Base-by-base conservation (phyloP, 2,797 vertebrate species). In the Phrynocephalus forsythii region DNA sequence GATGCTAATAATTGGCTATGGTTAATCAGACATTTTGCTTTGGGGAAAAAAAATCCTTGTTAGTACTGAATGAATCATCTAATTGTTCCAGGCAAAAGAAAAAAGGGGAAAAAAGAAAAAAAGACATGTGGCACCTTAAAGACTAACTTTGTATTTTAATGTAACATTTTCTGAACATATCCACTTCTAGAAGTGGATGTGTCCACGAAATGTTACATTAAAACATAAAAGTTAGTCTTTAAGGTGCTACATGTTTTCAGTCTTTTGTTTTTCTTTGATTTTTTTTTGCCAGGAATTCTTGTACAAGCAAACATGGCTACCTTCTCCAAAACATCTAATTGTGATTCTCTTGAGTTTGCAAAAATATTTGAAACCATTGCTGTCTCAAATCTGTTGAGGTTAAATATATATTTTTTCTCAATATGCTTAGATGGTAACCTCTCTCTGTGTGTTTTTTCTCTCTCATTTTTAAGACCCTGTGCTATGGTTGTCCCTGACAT, bases 401-500 rank as follows among this genome's bases (percentile, higher is more conserved):
- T 91, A 82, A 86, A 72, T 86, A 66, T 76, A 33, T 33, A 33
- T 86, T 93, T 88, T 22, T 87, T 84, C 28, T 87, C 83, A 38
- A 68, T 33, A 10, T 71, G 44, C n/a, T 94, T 89, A 91, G 91
- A 92, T 88, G 80, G 48, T 86, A 50, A 87, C 86, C 71, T 91
- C 5, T 80, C 1, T 78, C 8, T 93, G 80, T 93, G 84, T 66
- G 87, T 20, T 63, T 30, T 13, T 0, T 79, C 30, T 90, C 77
- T 88, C 85, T 68, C 80, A 33, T 89, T 75, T 90, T 85, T 67
- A 75, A 98, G 97, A 94, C 98, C 97, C 26, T 98, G 97, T 94
- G 98, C 97, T 67, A 96, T 98, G 98, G 97, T 97, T 90, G 96
- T 98, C 83, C 97, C 98, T 44, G 98, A 98, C 93, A 95, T 93